Evolutionary conservation across 2,113 vertebrate species (phyloP).

Genomic region (Corynorhinus townsendii): DNA sequence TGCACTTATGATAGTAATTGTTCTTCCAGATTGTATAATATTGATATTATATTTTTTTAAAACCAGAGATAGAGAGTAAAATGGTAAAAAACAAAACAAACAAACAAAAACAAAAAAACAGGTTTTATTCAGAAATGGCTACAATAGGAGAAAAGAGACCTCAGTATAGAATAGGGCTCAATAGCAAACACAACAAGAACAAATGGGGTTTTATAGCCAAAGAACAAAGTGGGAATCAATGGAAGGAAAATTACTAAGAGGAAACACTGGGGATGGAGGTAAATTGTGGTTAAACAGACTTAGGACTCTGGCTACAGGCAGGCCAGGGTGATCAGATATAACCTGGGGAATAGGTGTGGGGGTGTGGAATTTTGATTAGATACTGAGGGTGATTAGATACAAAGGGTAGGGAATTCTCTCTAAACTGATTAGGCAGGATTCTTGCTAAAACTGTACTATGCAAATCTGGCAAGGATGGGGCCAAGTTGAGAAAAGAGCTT

Average conservation of each 20-base stretch:
- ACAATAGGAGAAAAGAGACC: background rate
- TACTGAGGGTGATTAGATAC: background rate
- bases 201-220: background rate
- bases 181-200: background rate
- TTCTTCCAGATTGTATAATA: background rate
- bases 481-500: background rate
- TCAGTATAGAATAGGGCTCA: background rate
- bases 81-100: background rate
- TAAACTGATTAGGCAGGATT: background rate
- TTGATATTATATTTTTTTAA: background rate
- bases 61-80: background rate
- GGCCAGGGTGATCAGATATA: background rate
- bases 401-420: background rate
- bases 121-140: background rate
- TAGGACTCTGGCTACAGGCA: background rate
- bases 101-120: background rate
- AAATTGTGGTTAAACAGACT: background rate
- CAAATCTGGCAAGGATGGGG: background rate
- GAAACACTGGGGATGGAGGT: background rate
- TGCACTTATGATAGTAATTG: background rate
- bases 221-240: background rate
- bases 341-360: background rate
- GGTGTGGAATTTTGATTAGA: background rate
- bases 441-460: background rate
- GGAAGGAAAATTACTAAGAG: background rate